Percentiles rank a stretch among this genome's conserved stretches.
Evolutionary conservation across 2,888 invertebrate species (phyloP).

Genomic region (Drepana falcataria): DNA sequence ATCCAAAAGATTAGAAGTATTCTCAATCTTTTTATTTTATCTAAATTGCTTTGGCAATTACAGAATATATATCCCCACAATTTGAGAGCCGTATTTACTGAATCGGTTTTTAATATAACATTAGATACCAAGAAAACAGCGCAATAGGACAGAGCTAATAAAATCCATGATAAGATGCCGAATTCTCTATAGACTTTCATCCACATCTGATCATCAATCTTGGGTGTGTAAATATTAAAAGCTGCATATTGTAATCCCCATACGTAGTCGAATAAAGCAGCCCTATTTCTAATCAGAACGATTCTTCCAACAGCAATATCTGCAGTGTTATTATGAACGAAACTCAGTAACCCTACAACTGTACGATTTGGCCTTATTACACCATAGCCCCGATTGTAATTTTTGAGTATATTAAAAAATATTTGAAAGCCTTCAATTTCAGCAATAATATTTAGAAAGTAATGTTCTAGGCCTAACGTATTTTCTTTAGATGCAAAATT

Average conservation of each 20-base stretch:
- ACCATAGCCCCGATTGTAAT: conserved; percentile 21
- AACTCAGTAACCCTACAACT: conserved; percentile 35
- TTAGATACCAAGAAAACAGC: conserved; percentile 21
- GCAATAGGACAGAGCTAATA: conserved; percentile 32
- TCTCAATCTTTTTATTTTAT: conserved; percentile 30
- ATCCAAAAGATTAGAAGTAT: conserved; percentile 43
- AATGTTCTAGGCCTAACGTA: conserved; percentile 43
- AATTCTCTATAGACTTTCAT: conserved; percentile 45
- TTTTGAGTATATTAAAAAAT: conserved; percentile 22
- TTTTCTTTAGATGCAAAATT: conserved; percentile 25
- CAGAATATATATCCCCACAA: conserved; percentile 45
- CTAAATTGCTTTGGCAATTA: conserved; percentile 31
- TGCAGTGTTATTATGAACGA: conserved; percentile 32
- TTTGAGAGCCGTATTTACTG: conserved; percentile 25
- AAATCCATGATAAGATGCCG: conserved; percentile 32
- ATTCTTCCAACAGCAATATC: conserved; percentile 44
- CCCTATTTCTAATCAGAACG: conserved; percentile 39
- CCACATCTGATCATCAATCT: conserved; percentile 33
- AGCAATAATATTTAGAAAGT: conserved; percentile 38
- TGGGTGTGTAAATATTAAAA: conserved; percentile 36
- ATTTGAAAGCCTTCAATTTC: conserved; percentile 27
- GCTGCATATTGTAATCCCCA: conserved; percentile 41
- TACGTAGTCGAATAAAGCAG: conserved; percentile 43
- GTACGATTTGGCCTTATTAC: conserved; percentile 41
- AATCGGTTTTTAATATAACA: conserved; percentile 18